Evolutionary conservation across 2,888 invertebrate species (phyloP), one percentile per base, ranked within the genome.

Genomic region (Gasteruption jaculator): DNA sequence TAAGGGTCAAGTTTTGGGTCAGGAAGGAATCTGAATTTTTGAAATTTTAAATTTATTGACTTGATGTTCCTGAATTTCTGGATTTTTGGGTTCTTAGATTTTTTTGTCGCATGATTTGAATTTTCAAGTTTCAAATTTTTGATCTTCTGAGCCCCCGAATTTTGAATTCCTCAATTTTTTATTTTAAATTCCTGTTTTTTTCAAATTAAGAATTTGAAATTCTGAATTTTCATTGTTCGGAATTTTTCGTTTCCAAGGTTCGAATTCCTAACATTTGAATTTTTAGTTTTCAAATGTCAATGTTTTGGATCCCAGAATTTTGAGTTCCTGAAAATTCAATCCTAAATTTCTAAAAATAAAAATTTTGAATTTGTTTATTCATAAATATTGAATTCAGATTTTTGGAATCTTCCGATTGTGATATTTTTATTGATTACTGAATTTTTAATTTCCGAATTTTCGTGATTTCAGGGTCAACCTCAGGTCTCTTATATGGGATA

Each of bases 401-500:
- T 34, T 11, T 30, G 19, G 4, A 22, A 35, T 30, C 2, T 12
- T 8, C 14, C 35, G 39, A 35, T n/a, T n/a, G 32, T 34, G 12
- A 15, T 10, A 18, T 35, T 31, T 35, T 35, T 5, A 36, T n/a
- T 40, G 3, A 11, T 32, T 35, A 8, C 18, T 19, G 19, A n/a
- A 12, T 10, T 32, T 26, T 18, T 24, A 6, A 21, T 34, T 26
- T 11, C 19, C 16, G 24, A 4, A 16, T 16, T 18, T 3, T 4
- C 33, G 16, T 1, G 21, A 39, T 21, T 30, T 22, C 14, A 67
- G 63, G 58, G 53, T 14, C 68, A 68, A 48, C 55, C 60, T 31
- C 64, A 58, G 51, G 61, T 83, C 79, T 81, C 84, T 16, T 86
- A 84, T 59, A 77, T 85, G 74, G 86, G 85, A 11, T 86, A 86